phyloP scores from a whole-genome alignment of 2,797 vertebrate species.

The Parambassis ranga region DNA sequence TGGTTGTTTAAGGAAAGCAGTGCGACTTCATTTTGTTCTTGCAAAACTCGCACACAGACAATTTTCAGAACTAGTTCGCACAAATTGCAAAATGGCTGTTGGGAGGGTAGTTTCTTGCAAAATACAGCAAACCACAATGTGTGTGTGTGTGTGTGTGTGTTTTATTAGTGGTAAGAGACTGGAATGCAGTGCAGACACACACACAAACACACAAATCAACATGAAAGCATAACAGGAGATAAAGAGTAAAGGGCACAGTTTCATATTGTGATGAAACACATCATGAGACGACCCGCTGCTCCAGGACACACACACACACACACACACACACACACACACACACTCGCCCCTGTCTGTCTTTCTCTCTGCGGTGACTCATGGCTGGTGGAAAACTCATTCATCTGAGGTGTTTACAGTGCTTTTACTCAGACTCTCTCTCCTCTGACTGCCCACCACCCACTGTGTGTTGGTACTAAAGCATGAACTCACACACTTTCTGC shows the following conservation, averaged over 20 bases:
- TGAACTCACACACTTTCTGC: too few relatives aligned
- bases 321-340: too few relatives aligned
- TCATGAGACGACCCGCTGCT: too few relatives aligned
- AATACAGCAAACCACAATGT: background rate
- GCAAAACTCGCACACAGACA: constrained; percentile 15
- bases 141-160: background rate
- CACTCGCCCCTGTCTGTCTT: too few relatives aligned
- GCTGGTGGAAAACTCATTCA: constrained; percentile 38
- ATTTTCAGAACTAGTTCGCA: constrained; percentile 25
- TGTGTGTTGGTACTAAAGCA: background rate
- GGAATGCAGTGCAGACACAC: too few relatives aligned
- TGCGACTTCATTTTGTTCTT: constrained; percentile 17
- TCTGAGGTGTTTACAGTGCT: constrained; percentile 31
- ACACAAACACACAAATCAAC: too few relatives aligned
- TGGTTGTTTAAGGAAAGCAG: background rate
- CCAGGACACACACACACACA: too few relatives aligned
- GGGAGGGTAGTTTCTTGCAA: constrained; percentile 27
- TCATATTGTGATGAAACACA: too few relatives aligned
- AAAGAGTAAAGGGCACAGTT: too few relatives aligned
- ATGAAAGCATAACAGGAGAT: too few relatives aligned
- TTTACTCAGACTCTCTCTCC: constrained; percentile 2
- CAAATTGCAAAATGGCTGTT: constrained; percentile 33
- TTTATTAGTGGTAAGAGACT: background rate
- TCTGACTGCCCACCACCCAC: constrained; percentile 22
- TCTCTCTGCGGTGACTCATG: constrained; percentile 49